phyloP scores from a whole-genome alignment of 2,797 vertebrate genomes.

The Cuculus canorus region DNA sequence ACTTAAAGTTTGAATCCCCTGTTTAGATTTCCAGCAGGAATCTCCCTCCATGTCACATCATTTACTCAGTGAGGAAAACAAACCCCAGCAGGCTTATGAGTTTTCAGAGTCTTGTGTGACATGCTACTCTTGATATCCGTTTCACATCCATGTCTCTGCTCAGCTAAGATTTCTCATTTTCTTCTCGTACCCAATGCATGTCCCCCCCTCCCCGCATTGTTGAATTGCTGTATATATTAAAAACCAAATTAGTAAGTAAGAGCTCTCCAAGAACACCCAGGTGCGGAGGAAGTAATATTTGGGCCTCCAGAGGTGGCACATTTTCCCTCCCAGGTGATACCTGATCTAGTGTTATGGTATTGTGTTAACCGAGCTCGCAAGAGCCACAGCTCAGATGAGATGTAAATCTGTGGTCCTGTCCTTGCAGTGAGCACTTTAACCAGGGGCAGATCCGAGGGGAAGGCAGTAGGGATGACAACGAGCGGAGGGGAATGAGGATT shows the following conservation, averaged over 20 bases:
- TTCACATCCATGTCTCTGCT: not conserved
- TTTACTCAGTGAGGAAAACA: not conserved
- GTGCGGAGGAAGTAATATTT: conserved; percentile 23
- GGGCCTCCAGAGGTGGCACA: not conserved
- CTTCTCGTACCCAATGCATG: not conserved
- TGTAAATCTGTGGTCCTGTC: not conserved
- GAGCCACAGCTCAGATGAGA: not conserved
- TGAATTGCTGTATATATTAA: conserved; percentile 16
- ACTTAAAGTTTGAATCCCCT: conserved; percentile 48
- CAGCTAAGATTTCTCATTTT: not conserved
- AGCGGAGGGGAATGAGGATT: not conserved
- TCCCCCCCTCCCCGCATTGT: not conserved
- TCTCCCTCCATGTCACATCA: conserved; percentile 2
- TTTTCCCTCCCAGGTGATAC: not conserved
- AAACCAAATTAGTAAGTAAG: conserved; percentile 14
- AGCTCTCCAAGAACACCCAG: conserved; percentile 29
- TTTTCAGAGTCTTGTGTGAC: not conserved
- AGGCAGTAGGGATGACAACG: not conserved
- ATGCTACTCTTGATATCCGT: not conserved
- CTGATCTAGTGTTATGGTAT: not conserved
- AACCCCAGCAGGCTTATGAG: not conserved
- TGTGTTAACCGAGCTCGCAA: not conserved
- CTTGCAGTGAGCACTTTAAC: not conserved
- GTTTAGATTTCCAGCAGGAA: conserved; percentile 52
- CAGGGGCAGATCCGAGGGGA: not conserved